phyloP scores from a whole-genome alignment of 1,140 invertebrate genomes.

The Scaptodrosophila lebanonensis region DNA sequence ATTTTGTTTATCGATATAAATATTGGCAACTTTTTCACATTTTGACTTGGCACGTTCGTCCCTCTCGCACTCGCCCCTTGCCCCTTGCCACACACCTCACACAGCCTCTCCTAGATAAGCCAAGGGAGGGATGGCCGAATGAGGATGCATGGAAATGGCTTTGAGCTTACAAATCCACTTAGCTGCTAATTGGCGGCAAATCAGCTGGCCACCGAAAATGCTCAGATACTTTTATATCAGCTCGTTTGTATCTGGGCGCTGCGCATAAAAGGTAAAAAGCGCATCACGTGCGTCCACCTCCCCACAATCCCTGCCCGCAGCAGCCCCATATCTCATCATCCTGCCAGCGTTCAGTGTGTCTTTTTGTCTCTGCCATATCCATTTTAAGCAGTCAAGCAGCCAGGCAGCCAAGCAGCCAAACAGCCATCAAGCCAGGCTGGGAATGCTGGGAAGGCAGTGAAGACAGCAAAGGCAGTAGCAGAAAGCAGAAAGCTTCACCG shows the following conservation, averaged over 20 bases:
- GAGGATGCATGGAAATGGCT: constrained; percentile 25
- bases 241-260: no score
- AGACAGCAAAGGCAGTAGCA: no score
- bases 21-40: constrained; percentile 53
- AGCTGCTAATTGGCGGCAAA: constrained; percentile 71
- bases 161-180: constrained; percentile 64
- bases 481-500: no score
- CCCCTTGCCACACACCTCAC: constrained; percentile 3
- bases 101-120: constrained; percentile 6
- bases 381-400: constrained; percentile 36
- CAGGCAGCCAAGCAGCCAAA: constrained; percentile 9
- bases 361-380: constrained; percentile 33
- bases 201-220: constrained; percentile 33
- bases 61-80: constrained; percentile 16
- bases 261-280: constrained; percentile 8
- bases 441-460: no score
- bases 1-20: constrained; percentile 73
- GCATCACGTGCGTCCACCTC: constrained; percentile 23
- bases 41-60: constrained; percentile 67
- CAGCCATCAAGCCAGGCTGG: not conserved
- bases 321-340: constrained; percentile 28
- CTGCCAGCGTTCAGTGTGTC: constrained; percentile 14
- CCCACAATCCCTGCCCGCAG: constrained; percentile 39
- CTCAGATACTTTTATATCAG: not conserved
- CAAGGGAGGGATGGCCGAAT: not conserved